Evolutionary conservation across 2,113 vertebrate genomes (phyloP).

Genomic region (Okapia johnstoni): DNA sequence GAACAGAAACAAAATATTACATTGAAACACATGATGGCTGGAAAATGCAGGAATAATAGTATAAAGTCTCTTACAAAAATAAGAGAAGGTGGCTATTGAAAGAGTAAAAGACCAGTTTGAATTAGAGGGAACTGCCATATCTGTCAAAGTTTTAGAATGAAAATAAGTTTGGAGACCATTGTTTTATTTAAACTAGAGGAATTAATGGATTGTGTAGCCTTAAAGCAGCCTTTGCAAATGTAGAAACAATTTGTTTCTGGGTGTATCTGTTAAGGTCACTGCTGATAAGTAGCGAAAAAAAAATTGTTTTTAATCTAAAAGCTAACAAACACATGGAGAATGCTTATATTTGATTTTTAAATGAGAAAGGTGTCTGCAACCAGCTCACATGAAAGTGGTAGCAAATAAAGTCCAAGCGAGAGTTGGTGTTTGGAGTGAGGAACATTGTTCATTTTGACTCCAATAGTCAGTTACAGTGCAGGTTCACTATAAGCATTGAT

Average conservation of each 20-base stretch:
- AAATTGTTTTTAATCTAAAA: background rate
- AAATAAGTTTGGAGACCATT: background rate
- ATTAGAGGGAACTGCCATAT: background rate
- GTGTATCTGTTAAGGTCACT: background rate
- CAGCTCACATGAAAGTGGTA: background rate
- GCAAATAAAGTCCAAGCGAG: background rate
- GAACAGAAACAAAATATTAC: background rate
- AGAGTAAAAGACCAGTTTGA: background rate
- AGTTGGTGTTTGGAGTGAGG: background rate
- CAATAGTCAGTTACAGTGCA: background rate
- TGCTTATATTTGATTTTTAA: background rate
- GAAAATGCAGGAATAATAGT: background rate
- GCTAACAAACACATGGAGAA: background rate
- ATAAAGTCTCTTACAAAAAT: background rate
- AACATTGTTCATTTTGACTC: background rate
- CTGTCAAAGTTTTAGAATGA: slow-evolving; percentile 13
- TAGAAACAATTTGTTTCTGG: background rate
- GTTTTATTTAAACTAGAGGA: background rate
- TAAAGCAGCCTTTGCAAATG: background rate
- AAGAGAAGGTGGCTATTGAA: background rate
- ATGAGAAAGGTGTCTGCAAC: background rate
- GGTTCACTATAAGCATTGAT: background rate
- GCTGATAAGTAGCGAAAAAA: background rate
- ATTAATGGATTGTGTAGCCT: background rate
- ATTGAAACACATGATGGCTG: background rate